Conservation (phyloP, 2,888 invertebrate species). For the Busseola fusca region DNA sequence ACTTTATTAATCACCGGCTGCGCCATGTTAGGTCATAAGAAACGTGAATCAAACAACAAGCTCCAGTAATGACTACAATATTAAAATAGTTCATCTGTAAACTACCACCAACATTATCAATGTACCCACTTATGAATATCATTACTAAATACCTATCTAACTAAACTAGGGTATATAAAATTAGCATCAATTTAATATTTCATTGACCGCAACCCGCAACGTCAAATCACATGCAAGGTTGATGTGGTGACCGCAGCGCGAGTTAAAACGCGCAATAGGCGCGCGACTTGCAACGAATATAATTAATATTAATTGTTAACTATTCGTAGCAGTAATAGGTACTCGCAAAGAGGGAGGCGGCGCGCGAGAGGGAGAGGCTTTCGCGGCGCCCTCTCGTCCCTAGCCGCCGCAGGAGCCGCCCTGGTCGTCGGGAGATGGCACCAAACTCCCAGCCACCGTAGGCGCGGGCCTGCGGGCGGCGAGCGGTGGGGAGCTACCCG, state of each 20-base stretch:
- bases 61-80: not conserved
- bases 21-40: not conserved
- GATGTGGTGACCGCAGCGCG: slow-evolving; percentile 71
- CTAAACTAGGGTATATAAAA: slow-evolving; percentile 41
- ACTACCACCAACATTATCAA: not conserved
- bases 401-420: no score
- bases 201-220: slow-evolving; percentile 71
- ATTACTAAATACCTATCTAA: slow-evolving; percentile 17
- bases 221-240: slow-evolving; percentile 79
- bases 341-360: no score
- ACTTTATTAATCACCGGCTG: not conserved
- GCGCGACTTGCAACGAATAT: slow-evolving; percentile 50
- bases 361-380: no score
- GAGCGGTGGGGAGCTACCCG: no score
- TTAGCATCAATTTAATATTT: slow-evolving; percentile 67
- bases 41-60: not conserved
- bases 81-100: not conserved
- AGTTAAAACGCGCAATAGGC: slow-evolving; percentile 67
- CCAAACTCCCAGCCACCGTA: no score
- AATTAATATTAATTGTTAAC: slow-evolving; percentile 55
- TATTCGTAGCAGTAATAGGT: no score
- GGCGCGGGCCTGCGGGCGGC: no score
- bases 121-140: not conserved
- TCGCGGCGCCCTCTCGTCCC: no score
- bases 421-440: no score